Evolutionary conservation across 1,140 invertebrate species (phyloP), one percentile per base, ranked within the genome.

Genomic region (Drosophila serrata): DNA sequence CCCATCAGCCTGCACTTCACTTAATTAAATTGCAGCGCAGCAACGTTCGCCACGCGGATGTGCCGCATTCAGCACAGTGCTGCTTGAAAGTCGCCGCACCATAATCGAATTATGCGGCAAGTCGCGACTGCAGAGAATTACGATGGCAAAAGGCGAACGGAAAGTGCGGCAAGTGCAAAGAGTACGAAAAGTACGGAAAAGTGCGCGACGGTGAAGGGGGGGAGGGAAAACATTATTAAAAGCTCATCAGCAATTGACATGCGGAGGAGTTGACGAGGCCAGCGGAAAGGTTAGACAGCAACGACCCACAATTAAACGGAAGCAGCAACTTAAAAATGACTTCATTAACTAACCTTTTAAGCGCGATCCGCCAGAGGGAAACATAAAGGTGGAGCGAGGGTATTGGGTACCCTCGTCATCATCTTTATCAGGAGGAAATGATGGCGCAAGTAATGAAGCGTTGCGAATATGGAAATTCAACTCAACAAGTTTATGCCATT

Each of bases 181-280:
- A 62, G 35, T 61, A 27, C 29, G 33, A 35, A 60, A 35, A 65
- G 22, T 24, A 17, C 11, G 24, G 39, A 51, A 33, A 37, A 24
- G 17, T 24, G 35, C 29, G 19, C 35, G 53, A 9, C 27, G 29
- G 43, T 24, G 33, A 67, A 65, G n/a, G n/a, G n/a, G 43, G 31
- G 33, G 67, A 65, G 33, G 67, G 57, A 65, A 65, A 88, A 77
- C 84, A 86, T 86, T 88, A 84, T 87, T 88, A 87, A 87, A 87
- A 88, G 84, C 84, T 87, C 84, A 87, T 87, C 84, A 87, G 84
- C 84, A 87, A 87, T 87, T 87, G 84, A 73, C 84, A 87, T 88
- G 72, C 84, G 65, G 64, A 33, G 62, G 40, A 56, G 33, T 67
- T 55, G 62, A 35, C 55, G 60, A 55, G 45, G 55, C 43, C 39